Evolutionary conservation across 2,113 vertebrate genomes (phyloP), one percentile per base, ranked within the genome.

Genomic region (Urocolius indicus): DNA sequence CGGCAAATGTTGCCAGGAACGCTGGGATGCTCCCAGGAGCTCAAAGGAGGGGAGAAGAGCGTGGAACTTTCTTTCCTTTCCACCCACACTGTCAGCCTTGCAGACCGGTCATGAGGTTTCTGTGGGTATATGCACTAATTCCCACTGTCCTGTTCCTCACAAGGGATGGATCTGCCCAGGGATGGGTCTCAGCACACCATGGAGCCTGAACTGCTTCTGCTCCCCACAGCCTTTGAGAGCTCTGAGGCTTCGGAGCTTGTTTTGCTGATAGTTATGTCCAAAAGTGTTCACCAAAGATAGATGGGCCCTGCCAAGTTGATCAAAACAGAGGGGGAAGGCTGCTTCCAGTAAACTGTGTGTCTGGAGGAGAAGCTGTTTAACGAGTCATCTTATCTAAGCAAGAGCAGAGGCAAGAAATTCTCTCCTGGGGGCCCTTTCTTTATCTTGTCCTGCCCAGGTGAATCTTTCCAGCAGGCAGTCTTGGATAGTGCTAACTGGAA

Each of bases 391-490:
- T 89, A 87, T 89, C 93, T 84, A 43, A 84, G 80, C 4, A 11
- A 67, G 52, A 96, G 76, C 95, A 96, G 89, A 95, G 49, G 83
- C 74, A 74, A 82, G 84, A 59, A 52, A 26, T 62, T 84, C 79
- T 90, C 65, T 85, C 61, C 79, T 93, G 79, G 80, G 75, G 52
- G 52, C 52, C 68, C 63, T 74, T 48, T 32, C 81, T 84, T 94
- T 97, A 95, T 93, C 91, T 95, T 69, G 55, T 63, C 72, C 78
- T 89, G 67, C 74, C 78, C 81, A 94, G 87, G 94, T 96, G 29
- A 73, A 93, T 67, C 79, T 95, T 95, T 63, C 63, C 58, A 34
- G 54, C 83, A 92, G 62, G 57, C 74, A 46, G 77, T 78, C 83
- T 68, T 83, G 58, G 52, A 29, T 59, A 85, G 61, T 52, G 43